phyloP scores from a whole-genome alignment of 2,797 vertebrate species.

The Scolopax bukidnonensis region DNA sequence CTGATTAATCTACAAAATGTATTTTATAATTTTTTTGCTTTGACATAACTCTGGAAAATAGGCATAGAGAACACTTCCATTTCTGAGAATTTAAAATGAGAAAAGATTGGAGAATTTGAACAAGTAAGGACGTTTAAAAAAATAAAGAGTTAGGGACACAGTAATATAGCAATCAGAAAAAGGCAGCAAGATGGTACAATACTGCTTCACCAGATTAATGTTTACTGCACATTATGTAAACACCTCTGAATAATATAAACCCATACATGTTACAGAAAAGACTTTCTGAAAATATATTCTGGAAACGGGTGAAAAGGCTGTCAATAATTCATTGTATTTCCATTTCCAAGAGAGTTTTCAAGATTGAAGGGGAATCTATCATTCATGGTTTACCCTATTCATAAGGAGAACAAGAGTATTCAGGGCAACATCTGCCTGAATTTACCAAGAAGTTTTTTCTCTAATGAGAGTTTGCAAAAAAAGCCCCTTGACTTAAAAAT shows the following conservation, averaged over 20 bases:
- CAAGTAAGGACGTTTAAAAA: background rate
- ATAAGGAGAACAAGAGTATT: background rate
- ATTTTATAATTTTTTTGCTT: background rate
- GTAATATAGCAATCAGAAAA: background rate
- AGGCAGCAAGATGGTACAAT: background rate
- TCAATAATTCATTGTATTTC: background rate
- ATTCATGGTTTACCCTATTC: background rate
- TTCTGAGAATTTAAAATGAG: background rate
- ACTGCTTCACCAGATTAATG: background rate
- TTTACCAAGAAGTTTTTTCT: background rate
- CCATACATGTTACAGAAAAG: background rate
- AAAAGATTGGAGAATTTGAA: background rate
- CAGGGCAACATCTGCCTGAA: slow-evolving; percentile 27
- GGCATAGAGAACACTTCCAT: background rate
- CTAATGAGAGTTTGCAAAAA: background rate
- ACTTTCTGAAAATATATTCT: background rate
- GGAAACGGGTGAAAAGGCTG: background rate
- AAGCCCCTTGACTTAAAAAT: slow-evolving; percentile 17
- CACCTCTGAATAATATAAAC: background rate
- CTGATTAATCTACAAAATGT: background rate
- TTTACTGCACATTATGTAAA: background rate
- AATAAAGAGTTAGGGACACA: background rate
- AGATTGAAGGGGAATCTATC: background rate
- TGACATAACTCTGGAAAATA: background rate
- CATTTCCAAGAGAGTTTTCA: background rate